A percentile compares a stretch with the other conserved stretches of the same genome.
phyloP scores from a whole-genome alignment of 2,797 vertebrate species.

The Sylvilagus floridanus region DNA sequence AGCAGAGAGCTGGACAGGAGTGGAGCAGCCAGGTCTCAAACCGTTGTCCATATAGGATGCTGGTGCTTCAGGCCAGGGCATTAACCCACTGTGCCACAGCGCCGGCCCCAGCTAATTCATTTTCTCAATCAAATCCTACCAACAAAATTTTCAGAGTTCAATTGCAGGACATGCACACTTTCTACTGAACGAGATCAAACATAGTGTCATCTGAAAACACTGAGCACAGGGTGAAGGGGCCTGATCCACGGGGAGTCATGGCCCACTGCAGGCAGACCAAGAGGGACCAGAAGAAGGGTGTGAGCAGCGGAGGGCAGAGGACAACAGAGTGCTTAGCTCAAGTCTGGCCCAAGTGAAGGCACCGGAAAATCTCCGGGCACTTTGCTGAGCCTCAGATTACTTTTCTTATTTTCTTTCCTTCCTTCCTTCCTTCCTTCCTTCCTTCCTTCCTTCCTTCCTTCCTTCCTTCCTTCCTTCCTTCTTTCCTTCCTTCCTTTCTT shows the following conservation, averaged over 20 bases:
- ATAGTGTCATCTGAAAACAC: not conserved
- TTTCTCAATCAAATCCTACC: slow-evolving; percentile 25
- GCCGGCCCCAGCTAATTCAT: slow-evolving; percentile 11
- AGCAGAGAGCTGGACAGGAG: too few species aligned
- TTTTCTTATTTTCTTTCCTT: too few species aligned
- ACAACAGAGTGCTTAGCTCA: not conserved
- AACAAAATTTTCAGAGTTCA: slow-evolving; percentile 54
- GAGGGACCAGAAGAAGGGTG: not conserved
- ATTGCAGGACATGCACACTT: not conserved
- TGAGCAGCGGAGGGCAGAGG: not conserved
- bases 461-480: too few species aligned
- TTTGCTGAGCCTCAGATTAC: too few species aligned
- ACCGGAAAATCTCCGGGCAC: not conserved
- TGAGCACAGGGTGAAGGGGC: fast-evolving
- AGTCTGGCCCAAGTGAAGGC: not conserved
- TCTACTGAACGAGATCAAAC: not conserved
- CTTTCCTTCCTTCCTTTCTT: too few species aligned
- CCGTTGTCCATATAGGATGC: too few species aligned
- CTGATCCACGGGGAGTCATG: fast-evolving
- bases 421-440: too few species aligned
- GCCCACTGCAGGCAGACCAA: not conserved
- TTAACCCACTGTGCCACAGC: too few species aligned
- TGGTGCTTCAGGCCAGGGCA: too few species aligned
- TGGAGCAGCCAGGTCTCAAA: too few species aligned
- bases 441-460: too few species aligned